Percentiles rank a stretch among this genome's conserved stretches.
Evolutionary conservation across 2,113 vertebrate species (phyloP).

Genomic region (Platysteira castanea): DNA sequence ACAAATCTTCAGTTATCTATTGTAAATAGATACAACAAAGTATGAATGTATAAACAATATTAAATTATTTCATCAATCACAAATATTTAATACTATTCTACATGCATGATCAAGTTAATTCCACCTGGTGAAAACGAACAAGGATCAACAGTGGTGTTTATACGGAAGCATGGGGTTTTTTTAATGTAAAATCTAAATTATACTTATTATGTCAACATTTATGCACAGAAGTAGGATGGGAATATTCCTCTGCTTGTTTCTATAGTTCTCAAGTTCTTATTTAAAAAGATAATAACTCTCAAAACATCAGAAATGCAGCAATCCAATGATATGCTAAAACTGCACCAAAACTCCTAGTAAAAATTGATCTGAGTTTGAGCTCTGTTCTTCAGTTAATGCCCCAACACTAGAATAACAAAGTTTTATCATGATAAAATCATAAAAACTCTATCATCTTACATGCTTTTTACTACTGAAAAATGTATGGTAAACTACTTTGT

Average conservation of each 20-base stretch:
- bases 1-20: neutral
- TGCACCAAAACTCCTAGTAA: neutral
- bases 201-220: neutral
- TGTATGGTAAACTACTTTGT: neutral
- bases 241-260: neutral
- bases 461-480: neutral
- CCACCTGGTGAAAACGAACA: neutral
- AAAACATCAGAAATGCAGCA: neutral
- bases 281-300: neutral
- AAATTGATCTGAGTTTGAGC: neutral
- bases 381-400: neutral
- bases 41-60: neutral
- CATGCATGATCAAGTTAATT: neutral
- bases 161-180: neutral
- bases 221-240: neutral
- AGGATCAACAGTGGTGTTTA: neutral
- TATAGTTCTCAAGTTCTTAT: neutral
- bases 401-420: neutral
- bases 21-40: neutral
- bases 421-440: neutral
- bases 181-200: neutral
- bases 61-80: neutral
- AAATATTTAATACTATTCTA: neutral
- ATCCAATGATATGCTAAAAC: neutral
- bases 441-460: neutral